Evolutionary conservation across 2,797 vertebrate species (phyloP).

Genomic region (Anguilla pacifica): DNA sequence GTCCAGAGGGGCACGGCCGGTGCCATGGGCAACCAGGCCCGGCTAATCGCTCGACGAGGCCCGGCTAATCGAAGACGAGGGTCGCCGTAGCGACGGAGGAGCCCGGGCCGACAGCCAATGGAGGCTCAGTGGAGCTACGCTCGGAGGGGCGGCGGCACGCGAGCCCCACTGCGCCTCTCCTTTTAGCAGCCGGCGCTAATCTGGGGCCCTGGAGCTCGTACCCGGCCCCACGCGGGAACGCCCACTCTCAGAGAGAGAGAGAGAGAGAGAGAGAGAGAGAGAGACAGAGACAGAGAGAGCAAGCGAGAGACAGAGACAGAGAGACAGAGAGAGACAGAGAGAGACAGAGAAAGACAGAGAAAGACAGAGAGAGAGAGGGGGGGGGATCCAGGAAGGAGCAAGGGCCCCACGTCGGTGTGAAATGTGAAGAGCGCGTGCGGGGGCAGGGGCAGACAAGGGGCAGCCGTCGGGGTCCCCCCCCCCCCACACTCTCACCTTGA

Average conservation of each 20-base stretch:
- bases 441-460: not conserved
- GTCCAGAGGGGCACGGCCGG: not conserved
- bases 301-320: too few species aligned
- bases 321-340: too few species aligned
- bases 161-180: not conserved
- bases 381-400: not conserved
- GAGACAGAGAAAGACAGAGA: too few species aligned
- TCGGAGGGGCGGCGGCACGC: not conserved
- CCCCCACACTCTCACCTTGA: slow-evolving; percentile 82
- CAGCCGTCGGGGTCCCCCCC: not conserved
- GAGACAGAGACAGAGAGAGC: too few species aligned
- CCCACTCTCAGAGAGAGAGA: not conserved
- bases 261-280: too few species aligned
- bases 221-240: not conserved
- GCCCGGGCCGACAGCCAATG: not conserved
- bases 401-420: not conserved
- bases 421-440: not conserved
- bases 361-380: not conserved
- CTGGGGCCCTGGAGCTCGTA: not conserved
- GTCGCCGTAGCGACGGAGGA: not conserved
- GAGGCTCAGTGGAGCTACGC: not conserved
- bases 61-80: not conserved
- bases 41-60: not conserved
- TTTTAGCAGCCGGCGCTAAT: not conserved
- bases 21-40: not conserved